phyloP scores from a whole-genome alignment of 2,797 vertebrate genomes.

The Cyprinella venusta region DNA sequence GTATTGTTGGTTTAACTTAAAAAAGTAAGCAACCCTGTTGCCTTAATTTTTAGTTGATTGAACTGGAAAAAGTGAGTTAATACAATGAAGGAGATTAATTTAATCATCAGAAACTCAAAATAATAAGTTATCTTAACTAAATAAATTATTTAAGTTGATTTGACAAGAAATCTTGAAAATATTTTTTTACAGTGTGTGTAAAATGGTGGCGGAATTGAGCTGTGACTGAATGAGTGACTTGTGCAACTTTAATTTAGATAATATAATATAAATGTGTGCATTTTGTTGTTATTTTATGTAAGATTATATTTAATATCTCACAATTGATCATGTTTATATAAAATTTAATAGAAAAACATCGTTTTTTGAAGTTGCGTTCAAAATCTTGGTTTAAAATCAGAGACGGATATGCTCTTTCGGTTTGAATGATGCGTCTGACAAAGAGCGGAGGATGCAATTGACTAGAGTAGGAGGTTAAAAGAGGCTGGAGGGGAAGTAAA shows the following conservation, averaged over 20 bases:
- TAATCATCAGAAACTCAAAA: too few species aligned
- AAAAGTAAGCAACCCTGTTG: too few species aligned
- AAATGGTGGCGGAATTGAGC: not conserved
- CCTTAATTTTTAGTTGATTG: too few species aligned
- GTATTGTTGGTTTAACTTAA: too few species aligned
- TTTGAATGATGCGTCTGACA: not conserved
- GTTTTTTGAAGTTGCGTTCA: not conserved
- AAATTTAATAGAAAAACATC: not conserved
- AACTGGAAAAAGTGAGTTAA: too few species aligned
- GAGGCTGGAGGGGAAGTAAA: constrained; percentile 9
- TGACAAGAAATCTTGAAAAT: too few species aligned
- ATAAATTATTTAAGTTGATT: too few species aligned
- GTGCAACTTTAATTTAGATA: not conserved
- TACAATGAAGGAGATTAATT: too few species aligned
- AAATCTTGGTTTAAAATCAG: not conserved
- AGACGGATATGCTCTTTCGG: not conserved
- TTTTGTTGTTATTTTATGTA: not conserved
- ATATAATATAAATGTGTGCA: not conserved
- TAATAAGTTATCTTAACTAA: too few species aligned
- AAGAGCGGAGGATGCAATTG: not conserved
- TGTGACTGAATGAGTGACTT: not conserved
- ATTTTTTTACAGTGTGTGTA: too few species aligned
- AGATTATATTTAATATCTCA: not conserved
- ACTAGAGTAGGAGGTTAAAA: not conserved
- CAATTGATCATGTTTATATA: too few species aligned